A percentile compares a stretch with the other conserved stretches of the same genome.
phyloP scores from a whole-genome alignment of 2,888 invertebrate species.

The Laothoe populi region DNA sequence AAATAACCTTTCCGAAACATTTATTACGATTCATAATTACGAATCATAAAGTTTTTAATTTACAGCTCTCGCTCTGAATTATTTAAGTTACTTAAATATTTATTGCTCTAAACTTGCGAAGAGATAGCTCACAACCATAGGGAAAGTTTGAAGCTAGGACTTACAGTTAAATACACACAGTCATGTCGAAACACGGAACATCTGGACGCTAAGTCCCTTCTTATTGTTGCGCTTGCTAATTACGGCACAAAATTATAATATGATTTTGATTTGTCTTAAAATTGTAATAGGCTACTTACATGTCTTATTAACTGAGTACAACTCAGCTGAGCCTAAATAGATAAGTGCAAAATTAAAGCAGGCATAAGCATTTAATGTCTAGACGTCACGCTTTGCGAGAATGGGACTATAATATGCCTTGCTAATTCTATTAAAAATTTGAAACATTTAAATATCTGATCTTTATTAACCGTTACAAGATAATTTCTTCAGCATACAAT shows the following conservation, averaged over 20 bases:
- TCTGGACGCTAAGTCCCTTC: not conserved
- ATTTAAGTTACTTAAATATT: not conserved
- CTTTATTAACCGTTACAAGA: too few species aligned
- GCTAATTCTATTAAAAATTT: too few species aligned
- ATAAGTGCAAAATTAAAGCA: too few species aligned
- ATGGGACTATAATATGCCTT: too few species aligned
- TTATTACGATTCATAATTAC: not conserved
- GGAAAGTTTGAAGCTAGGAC: conserved; percentile 39
- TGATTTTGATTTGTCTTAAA: not conserved
- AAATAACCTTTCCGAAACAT: not conserved
- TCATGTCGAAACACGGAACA: not conserved
- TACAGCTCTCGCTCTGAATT: not conserved
- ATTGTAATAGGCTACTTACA: not conserved
- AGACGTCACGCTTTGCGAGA: too few species aligned
- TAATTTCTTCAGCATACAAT: too few species aligned
- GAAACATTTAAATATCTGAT: too few species aligned
- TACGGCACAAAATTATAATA: not conserved
- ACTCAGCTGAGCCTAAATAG: too few species aligned
- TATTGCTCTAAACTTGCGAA: conserved; percentile 22
- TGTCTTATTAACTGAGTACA: too few species aligned
- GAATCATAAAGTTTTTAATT: too few species aligned
- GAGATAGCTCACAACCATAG: conserved; percentile 58
- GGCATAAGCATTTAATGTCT: too few species aligned
- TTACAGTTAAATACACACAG: conserved; percentile 4
- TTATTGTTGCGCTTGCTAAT: conserved; percentile 1